Evolutionary conservation across 2,113 vertebrate genomes (phyloP).

Genomic region (Todiramphus chloris): DNA sequence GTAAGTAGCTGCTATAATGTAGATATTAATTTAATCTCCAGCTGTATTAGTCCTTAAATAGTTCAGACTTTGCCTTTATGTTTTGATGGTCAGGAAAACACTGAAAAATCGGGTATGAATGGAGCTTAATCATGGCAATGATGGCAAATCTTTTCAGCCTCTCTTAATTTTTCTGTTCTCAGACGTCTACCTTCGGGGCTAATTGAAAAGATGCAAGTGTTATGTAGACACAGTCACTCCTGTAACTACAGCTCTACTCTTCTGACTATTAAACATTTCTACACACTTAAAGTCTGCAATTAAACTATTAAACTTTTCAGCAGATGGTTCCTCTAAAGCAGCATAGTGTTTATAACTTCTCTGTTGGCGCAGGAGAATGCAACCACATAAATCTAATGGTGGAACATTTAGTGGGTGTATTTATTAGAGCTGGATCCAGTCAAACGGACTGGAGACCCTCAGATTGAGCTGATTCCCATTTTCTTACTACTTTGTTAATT

Average conservation of each 20-base stretch:
- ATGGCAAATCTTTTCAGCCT: slow-evolving; percentile 24
- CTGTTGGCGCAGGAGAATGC: not conserved
- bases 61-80: slow-evolving; percentile 45
- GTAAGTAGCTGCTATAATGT: slow-evolving; percentile 56
- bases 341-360: not conserved
- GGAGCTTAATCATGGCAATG: slow-evolving; percentile 10
- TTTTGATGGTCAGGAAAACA: slow-evolving; percentile 35
- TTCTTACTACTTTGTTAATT: not conserved
- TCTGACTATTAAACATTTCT: slow-evolving; percentile 21
- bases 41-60: slow-evolving; percentile 56
- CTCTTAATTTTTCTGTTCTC: slow-evolving; percentile 9
- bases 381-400: not conserved
- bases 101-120: slow-evolving; percentile 57
- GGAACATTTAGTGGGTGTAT: not conserved
- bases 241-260: not conserved
- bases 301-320: slow-evolving; percentile 45
- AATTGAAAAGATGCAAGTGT: slow-evolving; percentile 19
- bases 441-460: not conserved
- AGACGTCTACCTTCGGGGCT: not conserved
- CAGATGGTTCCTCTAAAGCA: slow-evolving; percentile 35
- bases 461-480: not conserved
- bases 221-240: not conserved
- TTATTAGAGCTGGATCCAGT: not conserved
- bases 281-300: not conserved
- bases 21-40: slow-evolving; percentile 68